Conservation (phyloP, 2,888 invertebrate species). For the Eristalis tenax region DNA sequence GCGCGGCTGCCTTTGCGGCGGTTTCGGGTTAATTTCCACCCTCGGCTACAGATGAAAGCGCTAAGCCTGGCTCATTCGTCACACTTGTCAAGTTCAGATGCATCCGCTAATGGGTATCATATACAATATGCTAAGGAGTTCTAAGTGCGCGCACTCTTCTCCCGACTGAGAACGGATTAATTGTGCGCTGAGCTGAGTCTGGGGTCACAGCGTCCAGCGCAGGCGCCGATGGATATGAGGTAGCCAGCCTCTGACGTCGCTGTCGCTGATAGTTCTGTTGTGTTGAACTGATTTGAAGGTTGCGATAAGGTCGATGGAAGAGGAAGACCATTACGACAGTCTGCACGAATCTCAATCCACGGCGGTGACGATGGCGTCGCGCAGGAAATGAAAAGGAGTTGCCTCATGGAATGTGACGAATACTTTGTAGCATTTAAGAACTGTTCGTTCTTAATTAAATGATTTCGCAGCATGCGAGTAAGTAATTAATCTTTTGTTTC, state of each 20-base stretch:
- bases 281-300: slow-evolving; percentile 48
- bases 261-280: slow-evolving; percentile 45
- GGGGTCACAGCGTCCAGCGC: background rate
- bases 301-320: slow-evolving; percentile 25
- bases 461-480: slow-evolving; percentile 41
- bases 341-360: slow-evolving; percentile 31
- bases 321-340: slow-evolving; percentile 22
- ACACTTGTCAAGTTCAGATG: slow-evolving; percentile 71
- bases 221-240: slow-evolving; percentile 45
- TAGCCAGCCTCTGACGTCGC: background rate
- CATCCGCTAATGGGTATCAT: slow-evolving; percentile 59
- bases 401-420: background rate
- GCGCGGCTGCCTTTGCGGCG: slow-evolving; percentile 60
- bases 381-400: background rate
- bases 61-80: slow-evolving; percentile 69
- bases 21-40: slow-evolving; percentile 70
- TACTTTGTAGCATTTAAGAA: slow-evolving; percentile 56
- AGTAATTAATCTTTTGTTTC: slow-evolving; percentile 35
- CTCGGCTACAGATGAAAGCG: slow-evolving; percentile 70
- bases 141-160: slow-evolving; percentile 31
- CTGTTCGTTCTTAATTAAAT: slow-evolving; percentile 46
- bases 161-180: slow-evolving; percentile 46
- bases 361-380: background rate
- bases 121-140: slow-evolving; percentile 66
- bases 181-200: slow-evolving; percentile 16